Conservation (phyloP, 2,113 vertebrate genomes). For the Anthoscopus minutus region DNA sequence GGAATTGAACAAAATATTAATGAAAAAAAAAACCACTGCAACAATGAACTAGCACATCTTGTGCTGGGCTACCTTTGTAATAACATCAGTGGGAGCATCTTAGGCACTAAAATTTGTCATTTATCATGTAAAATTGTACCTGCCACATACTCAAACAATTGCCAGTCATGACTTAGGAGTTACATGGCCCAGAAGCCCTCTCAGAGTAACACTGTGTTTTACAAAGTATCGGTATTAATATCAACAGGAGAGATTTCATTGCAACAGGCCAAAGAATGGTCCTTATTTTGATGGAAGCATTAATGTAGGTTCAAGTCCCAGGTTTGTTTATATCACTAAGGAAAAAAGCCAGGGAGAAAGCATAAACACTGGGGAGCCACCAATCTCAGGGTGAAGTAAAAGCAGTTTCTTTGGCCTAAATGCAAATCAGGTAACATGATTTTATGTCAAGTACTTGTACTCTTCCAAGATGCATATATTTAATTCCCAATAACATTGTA, state of each 20-base stretch:
- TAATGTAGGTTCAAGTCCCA: not conserved
- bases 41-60: not conserved
- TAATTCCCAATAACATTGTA: not conserved
- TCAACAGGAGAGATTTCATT: not conserved
- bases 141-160: not conserved
- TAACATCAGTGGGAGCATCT: not conserved
- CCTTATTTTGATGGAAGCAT: not conserved
- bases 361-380: not conserved
- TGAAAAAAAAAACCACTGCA: too few species aligned
- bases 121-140: not conserved
- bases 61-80: not conserved
- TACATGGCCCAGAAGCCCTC: not conserved
- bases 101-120: not conserved
- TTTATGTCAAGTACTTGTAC: not conserved
- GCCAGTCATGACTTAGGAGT: not conserved
- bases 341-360: not conserved
- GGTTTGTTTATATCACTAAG: not conserved
- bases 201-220: not conserved
- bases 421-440: not conserved
- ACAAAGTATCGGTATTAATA: not conserved
- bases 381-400: not conserved
- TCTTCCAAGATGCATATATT: not conserved
- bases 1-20: too few species aligned
- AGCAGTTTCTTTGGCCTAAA: not conserved
- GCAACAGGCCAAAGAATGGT: not conserved